These are phyloP conservation scores for Tichodroma muraria DNA, from an alignment of 2,113 vertebrate species.

Conservation along the genomic window DNA sequence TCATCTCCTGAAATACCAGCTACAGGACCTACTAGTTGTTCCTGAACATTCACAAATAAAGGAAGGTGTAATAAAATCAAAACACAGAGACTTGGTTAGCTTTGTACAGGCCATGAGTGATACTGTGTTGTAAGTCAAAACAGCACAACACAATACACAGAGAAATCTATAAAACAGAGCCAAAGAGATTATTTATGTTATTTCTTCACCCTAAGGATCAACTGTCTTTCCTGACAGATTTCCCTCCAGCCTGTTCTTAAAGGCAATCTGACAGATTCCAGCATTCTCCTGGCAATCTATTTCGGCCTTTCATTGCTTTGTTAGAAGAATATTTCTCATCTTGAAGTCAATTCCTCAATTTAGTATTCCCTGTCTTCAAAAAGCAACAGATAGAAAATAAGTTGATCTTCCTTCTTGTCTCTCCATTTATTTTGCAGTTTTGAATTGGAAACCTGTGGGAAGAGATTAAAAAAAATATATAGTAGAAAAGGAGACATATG, in stretches of 20 bases:
- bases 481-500: background rate
- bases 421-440: background rate
- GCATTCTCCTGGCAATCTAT: background rate
- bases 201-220: background rate
- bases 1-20: background rate
- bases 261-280: background rate
- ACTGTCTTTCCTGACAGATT: background rate
- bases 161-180: background rate
- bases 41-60: background rate
- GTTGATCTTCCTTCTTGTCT: background rate
- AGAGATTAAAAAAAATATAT: background rate
- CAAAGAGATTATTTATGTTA: background rate
- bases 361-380: background rate
- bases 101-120: background rate
- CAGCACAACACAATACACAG: background rate
- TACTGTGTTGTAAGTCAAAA: background rate
- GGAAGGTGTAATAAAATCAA: background rate
- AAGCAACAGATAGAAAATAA: background rate
- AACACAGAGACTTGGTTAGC: background rate
- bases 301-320: background rate
- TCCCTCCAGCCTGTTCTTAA: background rate
- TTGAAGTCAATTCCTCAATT: background rate
- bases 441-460: background rate
- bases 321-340: background rate
- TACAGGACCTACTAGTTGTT: background rate